phyloP scores from a whole-genome alignment of 1,140 invertebrate genomes.

The Cydia fagiglandana region DNA sequence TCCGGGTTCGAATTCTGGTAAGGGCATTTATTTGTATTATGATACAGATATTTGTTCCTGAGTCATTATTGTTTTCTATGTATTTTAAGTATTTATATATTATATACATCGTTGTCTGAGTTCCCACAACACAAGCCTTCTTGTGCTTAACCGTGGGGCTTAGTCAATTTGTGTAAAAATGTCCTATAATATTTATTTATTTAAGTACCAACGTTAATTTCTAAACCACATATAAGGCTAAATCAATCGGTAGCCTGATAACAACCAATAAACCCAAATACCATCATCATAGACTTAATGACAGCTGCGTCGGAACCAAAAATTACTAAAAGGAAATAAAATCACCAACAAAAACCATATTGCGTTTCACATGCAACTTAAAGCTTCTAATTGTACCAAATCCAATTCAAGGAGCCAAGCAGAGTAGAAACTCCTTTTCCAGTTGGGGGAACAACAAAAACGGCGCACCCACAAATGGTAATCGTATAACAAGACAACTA shows the following conservation, averaged over 20 bases:
- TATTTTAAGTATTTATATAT: too few relatives aligned
- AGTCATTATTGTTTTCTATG: too few relatives aligned
- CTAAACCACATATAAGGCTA: background rate
- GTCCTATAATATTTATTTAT: too few relatives aligned
- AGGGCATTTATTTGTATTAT: too few relatives aligned
- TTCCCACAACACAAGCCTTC: too few relatives aligned
- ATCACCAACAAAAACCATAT: slow-evolving; percentile 43
- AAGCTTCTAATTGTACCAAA: slow-evolving; percentile 67
- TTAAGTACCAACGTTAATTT: background rate
- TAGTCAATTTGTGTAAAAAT: too few relatives aligned
- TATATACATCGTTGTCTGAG: too few relatives aligned
- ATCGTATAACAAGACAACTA: slow-evolving; percentile 55
- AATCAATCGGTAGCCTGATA: background rate
- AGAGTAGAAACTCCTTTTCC: slow-evolving; percentile 63
- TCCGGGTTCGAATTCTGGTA: too few relatives aligned
- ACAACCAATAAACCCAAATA: background rate
- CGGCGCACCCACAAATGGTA: slow-evolving; percentile 54
- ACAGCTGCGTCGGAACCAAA: slow-evolving; percentile 6
- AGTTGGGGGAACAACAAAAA: slow-evolving; percentile 56
- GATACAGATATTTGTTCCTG: too few relatives aligned
- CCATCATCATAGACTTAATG: background rate
- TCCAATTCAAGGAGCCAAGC: slow-evolving; percentile 59
- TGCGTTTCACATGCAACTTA: slow-evolving; percentile 55
- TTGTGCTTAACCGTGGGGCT: too few relatives aligned
- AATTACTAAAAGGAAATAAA: slow-evolving; percentile 19